These are phyloP conservation scores for mouse (Mus musculus) DNA, from an alignment of 2,113 vertebrate species.

Conservation along the genomic window DNA sequence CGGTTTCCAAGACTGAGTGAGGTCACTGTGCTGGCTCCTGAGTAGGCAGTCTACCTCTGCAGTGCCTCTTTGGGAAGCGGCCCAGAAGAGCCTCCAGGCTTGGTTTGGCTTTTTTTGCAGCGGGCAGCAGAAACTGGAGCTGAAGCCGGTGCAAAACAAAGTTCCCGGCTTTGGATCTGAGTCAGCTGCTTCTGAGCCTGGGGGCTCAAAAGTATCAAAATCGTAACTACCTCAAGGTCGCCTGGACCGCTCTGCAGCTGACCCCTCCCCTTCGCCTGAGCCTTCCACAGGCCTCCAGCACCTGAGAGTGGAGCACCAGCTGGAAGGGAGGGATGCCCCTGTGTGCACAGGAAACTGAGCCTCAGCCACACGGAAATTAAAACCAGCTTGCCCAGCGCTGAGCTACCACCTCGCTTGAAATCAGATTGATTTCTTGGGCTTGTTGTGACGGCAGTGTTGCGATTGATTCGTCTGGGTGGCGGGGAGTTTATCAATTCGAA, in stretches of 20 bases:
- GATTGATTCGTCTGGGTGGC: constrained; percentile 84
- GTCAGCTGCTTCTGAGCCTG: constrained; percentile 69
- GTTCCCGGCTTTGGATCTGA: constrained; percentile 48
- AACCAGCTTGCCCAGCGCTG: constrained; percentile 76
- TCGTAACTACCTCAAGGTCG: not conserved
- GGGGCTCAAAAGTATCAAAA: constrained; percentile 57
- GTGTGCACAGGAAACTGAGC: constrained; percentile 69
- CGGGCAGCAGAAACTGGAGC: constrained; percentile 71
- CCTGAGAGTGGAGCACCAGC: not conserved
- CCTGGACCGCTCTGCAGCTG: not conserved
- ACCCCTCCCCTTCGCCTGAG: not conserved
- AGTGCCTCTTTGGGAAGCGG: constrained; percentile 59
- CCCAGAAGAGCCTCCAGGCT: constrained; percentile 72
- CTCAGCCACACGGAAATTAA: constrained; percentile 79
- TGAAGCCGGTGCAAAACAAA: constrained; percentile 74
- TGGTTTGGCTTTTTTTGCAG: constrained; percentile 63
- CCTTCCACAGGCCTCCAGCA: not conserved
- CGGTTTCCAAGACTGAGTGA: not conserved
- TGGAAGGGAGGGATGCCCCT: not conserved
- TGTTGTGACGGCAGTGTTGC: constrained; percentile 79
- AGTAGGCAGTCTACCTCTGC: constrained; percentile 56
- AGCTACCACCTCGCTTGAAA: constrained; percentile 80
- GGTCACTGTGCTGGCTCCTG: not conserved
- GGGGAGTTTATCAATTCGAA: constrained; percentile 76
- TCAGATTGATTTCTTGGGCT: constrained; percentile 84